phyloP scores from a whole-genome alignment of 2,113 vertebrate species.

The Pogonocichla stellata region DNA sequence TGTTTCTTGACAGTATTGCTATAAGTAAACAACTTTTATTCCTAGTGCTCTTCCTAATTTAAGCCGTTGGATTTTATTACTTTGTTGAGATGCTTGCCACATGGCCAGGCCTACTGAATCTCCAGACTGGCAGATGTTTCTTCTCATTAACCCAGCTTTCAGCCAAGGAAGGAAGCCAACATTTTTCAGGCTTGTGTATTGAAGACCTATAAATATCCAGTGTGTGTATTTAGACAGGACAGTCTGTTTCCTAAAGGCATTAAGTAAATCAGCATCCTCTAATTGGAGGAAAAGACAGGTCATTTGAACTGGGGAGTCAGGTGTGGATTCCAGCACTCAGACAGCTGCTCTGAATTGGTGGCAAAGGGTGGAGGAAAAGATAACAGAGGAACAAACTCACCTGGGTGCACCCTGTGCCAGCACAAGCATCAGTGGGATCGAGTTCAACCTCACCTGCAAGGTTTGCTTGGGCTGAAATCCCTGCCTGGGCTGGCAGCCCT shows the following conservation, averaged over 20 bases:
- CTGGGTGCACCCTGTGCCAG: neutral
- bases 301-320: neutral
- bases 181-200: neutral
- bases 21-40: neutral
- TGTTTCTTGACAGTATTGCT: neutral
- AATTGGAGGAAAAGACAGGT: neutral
- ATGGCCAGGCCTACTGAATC: neutral
- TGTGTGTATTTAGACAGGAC: neutral
- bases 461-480: neutral
- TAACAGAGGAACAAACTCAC: neutral
- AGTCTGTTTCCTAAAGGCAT: neutral
- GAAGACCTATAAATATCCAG: neutral
- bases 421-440: rapidly evolving
- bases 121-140: neutral
- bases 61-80: neutral
- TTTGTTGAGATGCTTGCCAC: neutral
- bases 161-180: neutral
- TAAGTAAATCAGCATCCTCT: neutral
- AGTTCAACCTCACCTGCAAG: neutral
- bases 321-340: neutral
- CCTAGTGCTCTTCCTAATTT: neutral
- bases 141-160: neutral
- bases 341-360: neutral
- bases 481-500: neutral
- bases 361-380: neutral